Base-by-base conservation (phyloP, 2,797 vertebrate genomes). In the Mycteria americana region DNA sequence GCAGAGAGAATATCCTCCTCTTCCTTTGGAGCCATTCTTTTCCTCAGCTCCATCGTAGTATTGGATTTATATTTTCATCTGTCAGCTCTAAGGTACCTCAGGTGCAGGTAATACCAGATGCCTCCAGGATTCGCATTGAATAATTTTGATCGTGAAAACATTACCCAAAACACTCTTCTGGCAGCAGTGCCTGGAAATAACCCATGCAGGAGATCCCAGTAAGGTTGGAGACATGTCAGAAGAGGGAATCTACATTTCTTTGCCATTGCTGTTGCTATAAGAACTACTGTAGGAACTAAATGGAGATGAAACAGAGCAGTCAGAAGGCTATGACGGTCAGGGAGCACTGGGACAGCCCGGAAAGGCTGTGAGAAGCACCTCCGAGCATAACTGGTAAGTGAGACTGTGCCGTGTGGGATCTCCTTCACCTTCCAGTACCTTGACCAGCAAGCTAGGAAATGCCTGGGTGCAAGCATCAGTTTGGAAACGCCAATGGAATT, bases 401-500 rank as follows among this genome's bases (percentile, higher is more conserved):
- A 97, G 90, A 84, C 78, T 74, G 43, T 70, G 88, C 64, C 87
- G 37, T 39, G 18, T 1, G 12, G 91, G 67, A 84, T 53, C 80
- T 94, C 81, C 25, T 13, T 85, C 77, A 56, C 48, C 72, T 86
- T 86, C 57, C 76, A 82, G 54, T 56, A 13, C 45, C 45, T 87
- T 77, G 73, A 69, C 59, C 88, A 91, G 75, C 2, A 1, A 67
- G 59, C 69, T 95, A 28, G 72, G 85, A 96, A 97, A 96, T 95
- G 93, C 93, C 95, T 96, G 77, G 95, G 78, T 94, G 69, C 74
- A 84, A 89, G 93, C 80, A 98, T 97, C 96, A 96, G 53, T 56
- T 97, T 98, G 92, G 96, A 97, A 97, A 85, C 6, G 6, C 69
- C 21, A 4, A 35, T 60, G 96, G 97, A 97, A 98, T 98, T 98